Evolutionary conservation across 1,140 invertebrate species (phyloP).

Genomic region (Frieseomelitta varia): DNA sequence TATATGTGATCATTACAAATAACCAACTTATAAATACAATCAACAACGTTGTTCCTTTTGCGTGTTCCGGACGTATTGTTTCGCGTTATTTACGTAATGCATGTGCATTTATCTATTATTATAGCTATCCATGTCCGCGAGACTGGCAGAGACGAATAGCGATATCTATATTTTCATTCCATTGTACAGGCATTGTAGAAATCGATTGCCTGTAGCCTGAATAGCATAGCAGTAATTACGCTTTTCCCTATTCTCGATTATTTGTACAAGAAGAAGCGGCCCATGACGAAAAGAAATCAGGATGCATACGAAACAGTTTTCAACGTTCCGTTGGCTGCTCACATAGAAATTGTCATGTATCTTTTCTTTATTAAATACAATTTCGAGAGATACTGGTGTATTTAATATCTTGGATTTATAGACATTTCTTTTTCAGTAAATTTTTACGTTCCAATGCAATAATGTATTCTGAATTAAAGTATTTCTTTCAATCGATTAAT

Average conservation of each 20-base stretch:
- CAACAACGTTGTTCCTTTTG: conserved; percentile 4
- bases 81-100: conserved; percentile 38
- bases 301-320: conserved; percentile 37
- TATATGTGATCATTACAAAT: neutral
- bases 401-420: neutral
- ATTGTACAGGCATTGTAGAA: conserved; percentile 35
- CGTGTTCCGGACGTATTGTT: conserved; percentile 13
- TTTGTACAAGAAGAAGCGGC: conserved; percentile 33
- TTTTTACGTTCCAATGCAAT: neutral
- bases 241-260: conserved; percentile 40
- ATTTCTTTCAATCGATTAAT: neutral
- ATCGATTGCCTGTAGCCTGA: conserved; percentile 47
- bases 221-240: conserved; percentile 40
- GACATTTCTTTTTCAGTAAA: neutral
- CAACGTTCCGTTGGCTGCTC: conserved; percentile 29
- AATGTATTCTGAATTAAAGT: neutral
- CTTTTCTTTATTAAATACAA: neutral
- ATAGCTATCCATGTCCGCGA: conserved; percentile 34
- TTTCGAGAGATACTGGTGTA: neutral
- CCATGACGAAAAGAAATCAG: conserved; percentile 45
- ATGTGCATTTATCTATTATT: conserved; percentile 39
- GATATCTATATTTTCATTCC: conserved; percentile 38
- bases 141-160: conserved; percentile 33
- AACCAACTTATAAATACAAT: conserved; percentile 10
- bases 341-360: conserved; percentile 29